Evolutionary conservation across 2,888 invertebrate species (phyloP), one percentile per base, ranked within the genome.

Genomic region (Cryptocheilus praepositus): DNA sequence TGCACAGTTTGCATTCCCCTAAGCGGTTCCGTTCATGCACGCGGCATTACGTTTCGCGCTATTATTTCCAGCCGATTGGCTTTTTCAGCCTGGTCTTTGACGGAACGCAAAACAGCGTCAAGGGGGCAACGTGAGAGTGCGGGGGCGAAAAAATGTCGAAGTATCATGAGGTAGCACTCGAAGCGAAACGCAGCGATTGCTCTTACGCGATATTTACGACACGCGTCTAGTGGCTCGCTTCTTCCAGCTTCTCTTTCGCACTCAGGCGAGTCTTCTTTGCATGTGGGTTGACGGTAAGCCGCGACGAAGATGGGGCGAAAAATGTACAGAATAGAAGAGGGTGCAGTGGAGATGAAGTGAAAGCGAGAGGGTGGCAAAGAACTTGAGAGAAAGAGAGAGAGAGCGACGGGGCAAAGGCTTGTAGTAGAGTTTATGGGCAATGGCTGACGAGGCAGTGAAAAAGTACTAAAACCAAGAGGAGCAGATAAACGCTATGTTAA

Each of bases 371-470:
- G 28, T 55, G 15, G 46, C 15, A 0, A 13, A 19, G n/a, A 44
- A n/a, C n/a, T n/a, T n/a, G 19, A 44, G 44, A 56, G 28, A 60
- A 36, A 15, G 49, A 46, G 57, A 60, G 68, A 49, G 53, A 55
- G 59, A 55, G 55, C 49, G 64, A 49, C 16, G 67, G 55, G 52
- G 36, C 22, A 21, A 61, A 65, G 71, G 65, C 71, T 77, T 73
- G 78, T 76, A 77, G 76, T 77, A 77, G 82, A 86, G 85, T 88
- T 88, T 88, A 87, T 84, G 86, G 85, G 81, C 85, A 85, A 88
- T 86, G 86, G 85, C 85, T 88, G 87, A 88, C 87, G 88, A 87
- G 88, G 88, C 85, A 86, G 88, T 88, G 87, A 88, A 88, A 88
- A 88, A 88, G 88, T 86, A 87, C 81, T 88, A 88, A 87, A 88